Percentiles rank a stretch among this genome's conserved stretches.
These are phyloP conservation scores for Belgica antarctica DNA, from an alignment of 2,888 invertebrate species.

Conservation along the genomic window DNA sequence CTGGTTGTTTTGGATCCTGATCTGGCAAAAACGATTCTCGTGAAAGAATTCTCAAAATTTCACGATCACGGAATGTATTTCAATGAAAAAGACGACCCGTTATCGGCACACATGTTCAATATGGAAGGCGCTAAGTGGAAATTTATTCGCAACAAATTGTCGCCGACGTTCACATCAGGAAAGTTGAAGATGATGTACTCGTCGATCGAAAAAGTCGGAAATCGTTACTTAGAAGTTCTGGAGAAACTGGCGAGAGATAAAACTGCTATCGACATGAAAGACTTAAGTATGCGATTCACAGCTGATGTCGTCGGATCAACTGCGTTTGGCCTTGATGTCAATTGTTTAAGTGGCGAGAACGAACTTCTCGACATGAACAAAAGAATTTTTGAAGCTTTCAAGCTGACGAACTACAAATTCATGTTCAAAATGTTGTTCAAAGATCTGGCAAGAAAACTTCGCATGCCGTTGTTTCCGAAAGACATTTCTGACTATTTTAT, in stretches of 20 bases:
- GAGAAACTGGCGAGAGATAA: too few relatives aligned
- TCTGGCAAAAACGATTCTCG: constrained; percentile 45
- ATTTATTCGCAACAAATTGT: constrained; percentile 45
- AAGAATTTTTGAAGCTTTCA: neutral
- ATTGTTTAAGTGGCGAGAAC: constrained; percentile 47
- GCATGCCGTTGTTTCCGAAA: neutral
- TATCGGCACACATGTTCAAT: constrained; percentile 46
- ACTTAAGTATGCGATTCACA: constrained; percentile 43
- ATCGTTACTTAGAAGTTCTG: constrained; percentile 38
- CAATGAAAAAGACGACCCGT: constrained; percentile 45
- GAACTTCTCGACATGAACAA: constrained; percentile 45
- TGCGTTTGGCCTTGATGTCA: constrained; percentile 51
- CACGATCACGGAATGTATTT: constrained; percentile 46
- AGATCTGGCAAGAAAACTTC: constrained; percentile 8
- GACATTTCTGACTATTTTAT: constrained; percentile 53
- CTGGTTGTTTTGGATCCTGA: constrained; percentile 45
- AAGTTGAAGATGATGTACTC: constrained; percentile 49
- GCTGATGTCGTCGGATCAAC: constrained; percentile 48
- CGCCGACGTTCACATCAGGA: constrained; percentile 46
- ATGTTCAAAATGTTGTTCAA: constrained; percentile 11
- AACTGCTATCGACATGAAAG: neutral
- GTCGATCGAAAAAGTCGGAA: constrained; percentile 48
- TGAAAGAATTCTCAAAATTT: constrained; percentile 45
- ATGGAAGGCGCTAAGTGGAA: constrained; percentile 46
- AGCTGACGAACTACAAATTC: neutral